Base-by-base conservation (phyloP, 2,888 invertebrate species). In the Hemithea aestivaria region DNA sequence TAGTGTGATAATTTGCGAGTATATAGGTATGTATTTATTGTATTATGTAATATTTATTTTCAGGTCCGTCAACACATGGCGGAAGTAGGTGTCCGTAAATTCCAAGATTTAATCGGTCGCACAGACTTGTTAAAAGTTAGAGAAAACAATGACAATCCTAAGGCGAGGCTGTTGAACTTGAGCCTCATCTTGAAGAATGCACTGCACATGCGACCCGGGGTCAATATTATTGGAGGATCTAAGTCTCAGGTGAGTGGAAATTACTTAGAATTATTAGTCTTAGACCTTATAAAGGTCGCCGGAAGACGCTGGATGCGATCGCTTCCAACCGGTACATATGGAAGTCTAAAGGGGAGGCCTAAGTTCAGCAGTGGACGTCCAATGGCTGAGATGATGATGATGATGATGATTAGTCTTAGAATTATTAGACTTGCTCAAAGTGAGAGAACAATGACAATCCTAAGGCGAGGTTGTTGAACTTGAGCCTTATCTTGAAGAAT, bases 31-130 rank as follows among this genome's bases (percentile, higher is more conserved):
- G n/a, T n/a, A n/a, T n/a, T n/a, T n/a, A n/a, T n/a, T n/a, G n/a
- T n/a, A n/a, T n/a, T n/a, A n/a, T n/a, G n/a, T n/a, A n/a, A n/a
- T n/a, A n/a, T n/a, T 20, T 20, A 3, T 34, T 6, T 4, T 0
- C 58, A 94, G 94, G 93, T 97, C 7, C 94, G 99, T 28, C 85
- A 90, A 40, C 92, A 94, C 66, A 97, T 99, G 96, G 96, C 98
- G 1, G 92, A 91, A 34, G 87, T 99, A 47, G 99, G 99, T 2
- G 92, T 98, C 25, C 89, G 93, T 7, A 91, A 90, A 48, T 94
- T 96, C 89, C 95, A 96, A 73, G 97, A 98, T 56, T 87, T 98
- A 35, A 92, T 99, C 56, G 98, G 98, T 0, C 92, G 96, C 35
- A 97, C 97, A 0, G 97, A 98, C 78, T 80, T 97, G 11, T 87